Percentiles rank a stretch among this genome's conserved stretches.
Conservation (phyloP, 2,888 invertebrate species). For the Merodon equestris region DNA sequence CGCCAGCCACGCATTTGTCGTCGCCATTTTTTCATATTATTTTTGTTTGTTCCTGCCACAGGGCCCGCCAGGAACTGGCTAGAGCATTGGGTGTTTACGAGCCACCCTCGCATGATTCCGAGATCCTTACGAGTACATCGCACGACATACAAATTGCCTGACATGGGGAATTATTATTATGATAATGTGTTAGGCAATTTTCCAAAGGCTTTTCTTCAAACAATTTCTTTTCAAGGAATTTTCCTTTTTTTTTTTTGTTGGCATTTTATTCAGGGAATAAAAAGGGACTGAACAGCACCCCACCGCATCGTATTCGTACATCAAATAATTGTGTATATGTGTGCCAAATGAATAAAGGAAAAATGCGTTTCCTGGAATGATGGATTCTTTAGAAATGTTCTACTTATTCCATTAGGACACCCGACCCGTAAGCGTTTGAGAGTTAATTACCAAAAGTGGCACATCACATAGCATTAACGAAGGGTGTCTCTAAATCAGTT, state of each 20-base stretch:
- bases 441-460: too few relatives aligned
- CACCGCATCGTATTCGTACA: slow-evolving; percentile 9
- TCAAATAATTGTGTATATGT: slow-evolving; percentile 12
- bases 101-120: slow-evolving; percentile 1
- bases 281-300: slow-evolving; percentile 2
- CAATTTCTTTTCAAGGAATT: slow-evolving; percentile 17
- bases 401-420: too few relatives aligned
- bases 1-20: slow-evolving; percentile 1
- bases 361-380: neutral
- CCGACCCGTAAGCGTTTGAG: too few relatives aligned
- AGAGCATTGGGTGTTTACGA: neutral
- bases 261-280: slow-evolving; percentile 4
- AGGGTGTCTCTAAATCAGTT: too few relatives aligned
- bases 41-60: neutral
- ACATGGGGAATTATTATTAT: slow-evolving; percentile 56
- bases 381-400: neutral
- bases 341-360: neutral
- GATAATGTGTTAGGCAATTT: slow-evolving; percentile 55
- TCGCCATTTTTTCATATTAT: too few relatives aligned
- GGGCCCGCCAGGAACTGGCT: neutral
- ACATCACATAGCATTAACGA: too few relatives aligned
- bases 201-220: slow-evolving; percentile 42
- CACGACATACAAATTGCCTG: slow-evolving; percentile 29
- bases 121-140: slow-evolving; percentile 13
- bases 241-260: slow-evolving; percentile 3